Conservation (phyloP, 2,888 invertebrate species). For the Oligia latruncula region DNA sequence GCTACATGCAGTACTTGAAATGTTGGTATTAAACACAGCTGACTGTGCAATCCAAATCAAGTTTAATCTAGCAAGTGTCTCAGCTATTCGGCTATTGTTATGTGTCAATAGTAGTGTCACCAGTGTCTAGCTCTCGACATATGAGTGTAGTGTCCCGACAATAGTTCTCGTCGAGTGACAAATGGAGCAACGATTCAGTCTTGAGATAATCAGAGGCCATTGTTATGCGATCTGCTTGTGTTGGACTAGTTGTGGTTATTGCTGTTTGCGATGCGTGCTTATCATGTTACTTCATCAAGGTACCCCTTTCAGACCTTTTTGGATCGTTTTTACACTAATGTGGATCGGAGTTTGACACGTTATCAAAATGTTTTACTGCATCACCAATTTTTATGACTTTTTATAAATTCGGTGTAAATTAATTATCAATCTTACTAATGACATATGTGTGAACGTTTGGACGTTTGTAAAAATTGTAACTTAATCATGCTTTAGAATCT, state of each 20-base stretch:
- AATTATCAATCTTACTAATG: background rate
- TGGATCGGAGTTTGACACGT: background rate
- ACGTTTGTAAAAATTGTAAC: background rate
- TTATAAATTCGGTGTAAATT: background rate
- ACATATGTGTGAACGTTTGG: background rate
- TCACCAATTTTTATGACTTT: background rate
- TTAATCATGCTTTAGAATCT: background rate
- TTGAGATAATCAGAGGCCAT: constrained; percentile 21
- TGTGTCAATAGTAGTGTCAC: constrained; percentile 36
- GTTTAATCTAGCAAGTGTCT: constrained; percentile 39
- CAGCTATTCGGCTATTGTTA: constrained; percentile 9
- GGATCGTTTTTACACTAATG: background rate
- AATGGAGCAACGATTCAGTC: constrained; percentile 34
- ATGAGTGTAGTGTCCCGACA: constrained; percentile 18
- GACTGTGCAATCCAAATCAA: constrained; percentile 23
- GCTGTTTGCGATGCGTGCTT: background rate
- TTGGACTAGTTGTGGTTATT: background rate
- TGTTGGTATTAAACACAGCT: constrained; percentile 10
- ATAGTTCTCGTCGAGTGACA: constrained; percentile 38
- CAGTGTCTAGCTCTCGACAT: constrained; percentile 8
- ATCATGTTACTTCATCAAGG: background rate
- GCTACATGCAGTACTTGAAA: background rate
- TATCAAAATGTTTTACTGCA: background rate
- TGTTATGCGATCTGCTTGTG: constrained; percentile 8
- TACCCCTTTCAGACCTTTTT: background rate